Percentiles rank a stretch among this genome's conserved stretches.
Evolutionary conservation across 2,797 vertebrate genomes (phyloP).

Genomic region (Vireo griseus): DNA sequence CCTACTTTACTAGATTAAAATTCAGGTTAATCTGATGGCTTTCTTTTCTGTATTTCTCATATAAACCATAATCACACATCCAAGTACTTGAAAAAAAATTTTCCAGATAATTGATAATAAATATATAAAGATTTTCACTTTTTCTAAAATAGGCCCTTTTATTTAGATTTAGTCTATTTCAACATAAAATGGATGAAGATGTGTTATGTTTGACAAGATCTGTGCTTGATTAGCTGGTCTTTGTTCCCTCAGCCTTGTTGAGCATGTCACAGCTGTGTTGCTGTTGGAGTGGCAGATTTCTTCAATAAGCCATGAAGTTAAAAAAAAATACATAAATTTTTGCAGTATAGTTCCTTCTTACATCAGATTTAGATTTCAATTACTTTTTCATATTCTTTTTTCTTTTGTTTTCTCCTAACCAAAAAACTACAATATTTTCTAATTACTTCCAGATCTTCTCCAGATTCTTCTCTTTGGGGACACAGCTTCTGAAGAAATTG

Average conservation of each 20-base stretch:
- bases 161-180: not conserved
- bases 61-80: not conserved
- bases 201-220: slow-evolving; percentile 53
- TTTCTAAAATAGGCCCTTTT: not conserved
- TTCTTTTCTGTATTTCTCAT: not conserved
- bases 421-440: slow-evolving; percentile 81
- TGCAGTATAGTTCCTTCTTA: slow-evolving; percentile 69
- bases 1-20: not conserved
- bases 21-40: not conserved
- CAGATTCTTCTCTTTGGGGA: slow-evolving; percentile 12
- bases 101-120: not conserved
- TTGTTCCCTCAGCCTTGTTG: slow-evolving; percentile 18
- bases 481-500: slow-evolving; percentile 65
- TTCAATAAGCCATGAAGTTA: slow-evolving; percentile 46
- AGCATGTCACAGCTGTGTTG: slow-evolving; percentile 27
- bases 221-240: slow-evolving; percentile 41
- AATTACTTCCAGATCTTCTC: slow-evolving; percentile 88
- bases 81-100: not conserved
- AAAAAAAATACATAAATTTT: slow-evolving; percentile 41
- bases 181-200: slow-evolving; percentile 36
- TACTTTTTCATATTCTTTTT: slow-evolving; percentile 58
- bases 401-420: not conserved
- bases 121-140: not conserved
- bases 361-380: slow-evolving; percentile 78
- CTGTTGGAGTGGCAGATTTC: slow-evolving; percentile 46